A percentile compares a stretch with the other conserved stretches of the same genome.
Conservation (phyloP, 2,888 invertebrate species). For the Boloria selene region DNA sequence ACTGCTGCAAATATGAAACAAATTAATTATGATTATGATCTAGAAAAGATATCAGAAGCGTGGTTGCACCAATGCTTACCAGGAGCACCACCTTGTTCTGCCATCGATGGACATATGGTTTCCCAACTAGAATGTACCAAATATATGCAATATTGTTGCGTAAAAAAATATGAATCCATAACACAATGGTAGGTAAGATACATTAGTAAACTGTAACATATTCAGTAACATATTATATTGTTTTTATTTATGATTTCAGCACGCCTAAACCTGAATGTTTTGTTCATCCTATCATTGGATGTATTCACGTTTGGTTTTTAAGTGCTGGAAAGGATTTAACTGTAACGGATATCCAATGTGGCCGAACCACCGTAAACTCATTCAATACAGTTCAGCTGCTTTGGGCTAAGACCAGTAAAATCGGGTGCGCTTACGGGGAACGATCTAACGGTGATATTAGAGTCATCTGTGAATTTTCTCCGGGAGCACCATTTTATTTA, state of each 20-base stretch:
- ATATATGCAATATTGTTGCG: constrained; percentile 60
- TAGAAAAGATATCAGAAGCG: constrained; percentile 63
- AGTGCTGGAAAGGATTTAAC: constrained; percentile 57
- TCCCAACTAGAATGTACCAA: constrained; percentile 72
- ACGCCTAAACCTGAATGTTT: constrained; percentile 66
- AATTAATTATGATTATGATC: constrained; percentile 67
- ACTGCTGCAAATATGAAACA: constrained; percentile 71
- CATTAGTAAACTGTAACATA: not conserved
- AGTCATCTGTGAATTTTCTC: constrained; percentile 70
- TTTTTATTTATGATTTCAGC: constrained; percentile 50
- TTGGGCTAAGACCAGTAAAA: constrained; percentile 68
- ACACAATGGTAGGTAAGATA: constrained; percentile 54
- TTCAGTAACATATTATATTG: constrained; percentile 21
- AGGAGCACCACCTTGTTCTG: constrained; percentile 67
- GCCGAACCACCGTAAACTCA: constrained; percentile 56
- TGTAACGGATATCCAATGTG: constrained; percentile 61
- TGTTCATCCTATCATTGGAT: constrained; percentile 63
- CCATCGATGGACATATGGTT: constrained; percentile 60
- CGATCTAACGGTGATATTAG: constrained; percentile 57
- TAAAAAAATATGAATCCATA: constrained; percentile 42
- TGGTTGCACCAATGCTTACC: constrained; percentile 74
- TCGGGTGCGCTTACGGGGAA: constrained; percentile 68
- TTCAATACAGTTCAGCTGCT: constrained; percentile 65
- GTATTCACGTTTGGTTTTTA: constrained; percentile 68
- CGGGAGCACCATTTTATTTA: constrained; percentile 66